These are phyloP conservation scores for Corythaixoides concolor DNA, from an alignment of 2,113 vertebrate species.

Conservation along the genomic window DNA sequence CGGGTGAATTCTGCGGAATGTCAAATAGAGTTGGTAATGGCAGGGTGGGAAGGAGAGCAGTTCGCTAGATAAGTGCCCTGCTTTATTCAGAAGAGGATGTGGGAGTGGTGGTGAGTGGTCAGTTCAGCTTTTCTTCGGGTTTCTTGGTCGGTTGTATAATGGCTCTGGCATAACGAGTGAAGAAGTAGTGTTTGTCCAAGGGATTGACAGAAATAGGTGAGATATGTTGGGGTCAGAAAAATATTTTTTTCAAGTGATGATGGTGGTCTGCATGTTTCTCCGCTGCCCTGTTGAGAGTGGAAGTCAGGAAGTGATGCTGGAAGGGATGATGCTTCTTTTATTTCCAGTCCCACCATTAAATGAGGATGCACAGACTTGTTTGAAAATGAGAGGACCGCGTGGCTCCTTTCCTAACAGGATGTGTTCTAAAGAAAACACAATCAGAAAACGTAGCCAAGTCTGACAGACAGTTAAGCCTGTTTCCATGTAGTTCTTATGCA, in stretches of 20 bases:
- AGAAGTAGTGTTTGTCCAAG: neutral
- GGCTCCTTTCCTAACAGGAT: neutral
- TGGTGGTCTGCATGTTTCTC: neutral
- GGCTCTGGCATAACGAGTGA: neutral
- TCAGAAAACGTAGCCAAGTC: neutral
- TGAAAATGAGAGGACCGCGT: neutral
- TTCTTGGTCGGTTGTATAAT: neutral
- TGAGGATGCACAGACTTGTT: neutral
- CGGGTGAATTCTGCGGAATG: neutral
- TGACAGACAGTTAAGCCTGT: neutral
- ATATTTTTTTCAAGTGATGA: neutral
- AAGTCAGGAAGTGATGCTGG: neutral
- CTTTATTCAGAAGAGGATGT: conserved; percentile 5
- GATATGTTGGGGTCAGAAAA: neutral
- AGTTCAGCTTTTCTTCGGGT: neutral
- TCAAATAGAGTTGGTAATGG: neutral
- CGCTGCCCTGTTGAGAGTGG: neutral
- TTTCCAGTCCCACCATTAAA: neutral
- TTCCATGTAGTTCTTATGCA: neutral
- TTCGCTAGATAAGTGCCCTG: neutral
- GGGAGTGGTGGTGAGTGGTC: neutral
- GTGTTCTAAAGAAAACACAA: neutral
- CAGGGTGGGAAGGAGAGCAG: neutral
- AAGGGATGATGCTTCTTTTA: neutral
- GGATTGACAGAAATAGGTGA: neutral